A percentile compares a stretch with the other conserved stretches of the same genome.
These are phyloP conservation scores for Euwallacea similis DNA, from an alignment of 1,140 invertebrate species.

Conservation along the genomic window DNA sequence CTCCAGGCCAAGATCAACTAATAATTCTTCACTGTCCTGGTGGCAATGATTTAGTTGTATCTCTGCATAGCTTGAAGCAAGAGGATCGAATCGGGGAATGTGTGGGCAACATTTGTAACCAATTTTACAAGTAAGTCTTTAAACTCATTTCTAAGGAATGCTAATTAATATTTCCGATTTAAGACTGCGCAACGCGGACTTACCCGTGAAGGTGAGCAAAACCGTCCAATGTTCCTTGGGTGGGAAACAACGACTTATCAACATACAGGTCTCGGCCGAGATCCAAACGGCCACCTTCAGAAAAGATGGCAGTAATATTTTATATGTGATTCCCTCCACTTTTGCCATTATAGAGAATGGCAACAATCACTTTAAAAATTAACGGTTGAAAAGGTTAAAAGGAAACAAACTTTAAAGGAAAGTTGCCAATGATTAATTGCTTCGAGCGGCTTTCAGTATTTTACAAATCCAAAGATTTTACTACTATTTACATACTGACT, in stretches of 20 bases:
- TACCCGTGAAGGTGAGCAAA: constrained; percentile 67
- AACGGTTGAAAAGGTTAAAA: not conserved
- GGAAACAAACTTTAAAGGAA: too few species aligned
- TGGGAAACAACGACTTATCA: constrained; percentile 66
- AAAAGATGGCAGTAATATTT: constrained; percentile 61
- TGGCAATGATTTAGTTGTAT: constrained; percentile 89
- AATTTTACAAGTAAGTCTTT: constrained; percentile 71
- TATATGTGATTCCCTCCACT: constrained; percentile 60
- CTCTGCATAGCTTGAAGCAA: constrained; percentile 62
- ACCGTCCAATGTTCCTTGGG: constrained; percentile 72
- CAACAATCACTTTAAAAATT: constrained; percentile 48
- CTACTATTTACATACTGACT: too few species aligned
- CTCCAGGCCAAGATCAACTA: constrained; percentile 72
- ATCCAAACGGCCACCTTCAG: constrained; percentile 63
- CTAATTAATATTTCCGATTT: constrained; percentile 26
- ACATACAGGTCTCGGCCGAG: constrained; percentile 64
- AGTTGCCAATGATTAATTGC: too few species aligned
- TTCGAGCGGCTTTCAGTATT: too few species aligned
- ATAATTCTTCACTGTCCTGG: constrained; percentile 85
- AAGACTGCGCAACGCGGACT: constrained; percentile 62
- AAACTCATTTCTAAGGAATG: constrained; percentile 2
- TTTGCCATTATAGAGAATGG: constrained; percentile 51
- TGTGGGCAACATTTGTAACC: constrained; percentile 77
- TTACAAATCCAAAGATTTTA: too few species aligned
- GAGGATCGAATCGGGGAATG: constrained; percentile 85